phyloP scores from a whole-genome alignment of 2,888 invertebrate species.

The Zaprionus lineosus region DNA sequence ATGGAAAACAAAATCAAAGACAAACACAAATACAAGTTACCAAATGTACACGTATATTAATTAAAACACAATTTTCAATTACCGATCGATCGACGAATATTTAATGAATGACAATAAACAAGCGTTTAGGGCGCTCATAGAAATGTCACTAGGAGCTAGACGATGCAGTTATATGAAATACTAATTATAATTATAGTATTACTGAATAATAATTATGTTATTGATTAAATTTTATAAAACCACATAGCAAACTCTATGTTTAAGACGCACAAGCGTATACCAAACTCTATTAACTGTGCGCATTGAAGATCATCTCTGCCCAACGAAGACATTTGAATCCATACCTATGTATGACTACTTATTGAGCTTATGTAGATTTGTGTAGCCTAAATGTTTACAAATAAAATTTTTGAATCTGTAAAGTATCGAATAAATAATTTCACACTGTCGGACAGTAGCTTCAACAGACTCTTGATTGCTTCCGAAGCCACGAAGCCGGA shows the following conservation, averaged over 20 bases:
- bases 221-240: conserved; percentile 18
- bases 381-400: conserved; percentile 58
- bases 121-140: conserved; percentile 24
- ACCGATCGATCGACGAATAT: conserved; percentile 27
- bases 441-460: too few species aligned
- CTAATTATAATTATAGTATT: conserved; percentile 28
- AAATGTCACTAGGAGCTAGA: conserved; percentile 11
- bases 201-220: conserved; percentile 38
- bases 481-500: too few species aligned
- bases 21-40: conserved; percentile 42
- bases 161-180: conserved; percentile 13
- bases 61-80: conserved; percentile 15
- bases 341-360: conserved; percentile 15
- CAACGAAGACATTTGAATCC: conserved; percentile 1
- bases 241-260: neutral
- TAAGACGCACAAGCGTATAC: neutral
- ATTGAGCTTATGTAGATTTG: conserved; percentile 52
- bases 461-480: too few species aligned
- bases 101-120: conserved; percentile 53
- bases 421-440: neutral
- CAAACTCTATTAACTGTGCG: neutral
- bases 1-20: too few species aligned
- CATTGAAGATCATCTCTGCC: too few species aligned
- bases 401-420: conserved; percentile 65
- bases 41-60: conserved; percentile 23